Percentiles rank a stretch among this genome's conserved stretches.
phyloP scores from a whole-genome alignment of 2,113 vertebrate species.

The Callipepla squamata region DNA sequence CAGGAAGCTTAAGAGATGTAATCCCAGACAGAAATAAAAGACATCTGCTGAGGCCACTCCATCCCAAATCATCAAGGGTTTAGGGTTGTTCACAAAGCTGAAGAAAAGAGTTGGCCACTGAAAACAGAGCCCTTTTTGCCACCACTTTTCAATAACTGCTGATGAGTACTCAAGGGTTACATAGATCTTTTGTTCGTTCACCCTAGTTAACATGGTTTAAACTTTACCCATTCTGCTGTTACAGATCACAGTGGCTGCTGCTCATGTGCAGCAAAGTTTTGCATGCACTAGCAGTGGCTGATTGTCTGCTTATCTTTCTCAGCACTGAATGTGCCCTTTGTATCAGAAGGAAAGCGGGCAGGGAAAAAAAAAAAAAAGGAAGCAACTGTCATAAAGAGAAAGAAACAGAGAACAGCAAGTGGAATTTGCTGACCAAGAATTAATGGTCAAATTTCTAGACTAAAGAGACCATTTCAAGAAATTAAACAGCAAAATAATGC shows the following conservation, averaged over 20 bases:
- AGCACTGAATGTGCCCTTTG: slow-evolving; percentile 43
- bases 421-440: slow-evolving; percentile 35
- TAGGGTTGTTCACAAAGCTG: background rate
- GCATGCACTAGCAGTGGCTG: slow-evolving; percentile 2
- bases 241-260: background rate
- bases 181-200: background rate
- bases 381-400: background rate
- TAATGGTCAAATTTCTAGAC: slow-evolving; percentile 12
- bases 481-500: background rate
- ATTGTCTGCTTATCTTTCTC: slow-evolving; percentile 41
- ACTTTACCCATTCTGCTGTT: background rate
- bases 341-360: slow-evolving; percentile 59
- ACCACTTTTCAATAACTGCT: background rate
- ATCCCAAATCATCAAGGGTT: slow-evolving; percentile 37
- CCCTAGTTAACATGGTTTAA: background rate
- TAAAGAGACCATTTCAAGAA: slow-evolving; percentile 32
- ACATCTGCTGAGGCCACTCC: slow-evolving; percentile 18
- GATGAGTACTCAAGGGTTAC: background rate
- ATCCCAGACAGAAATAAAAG: slow-evolving; percentile 50
- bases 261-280: background rate
- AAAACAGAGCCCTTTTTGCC: background rate
- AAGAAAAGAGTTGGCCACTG: background rate
- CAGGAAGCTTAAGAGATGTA: slow-evolving; percentile 8
- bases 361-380: background rate
- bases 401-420: slow-evolving; percentile 4